phyloP scores from a whole-genome alignment of 2,797 vertebrate species.

The Hephaestus fuliginosus region DNA sequence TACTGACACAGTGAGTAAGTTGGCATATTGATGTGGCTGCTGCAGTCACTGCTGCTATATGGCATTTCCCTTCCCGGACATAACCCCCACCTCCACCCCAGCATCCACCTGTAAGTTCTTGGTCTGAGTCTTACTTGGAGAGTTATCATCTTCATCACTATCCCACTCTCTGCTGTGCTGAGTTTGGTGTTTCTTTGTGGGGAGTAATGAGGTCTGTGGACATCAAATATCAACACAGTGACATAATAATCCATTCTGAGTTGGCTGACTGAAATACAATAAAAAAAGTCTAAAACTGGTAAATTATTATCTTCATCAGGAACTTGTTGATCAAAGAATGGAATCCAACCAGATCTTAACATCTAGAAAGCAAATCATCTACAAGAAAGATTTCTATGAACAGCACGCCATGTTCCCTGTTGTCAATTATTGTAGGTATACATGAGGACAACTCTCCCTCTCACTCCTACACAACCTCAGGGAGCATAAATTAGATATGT shows the following conservation, averaged over 20 bases:
- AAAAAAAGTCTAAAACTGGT: not conserved
- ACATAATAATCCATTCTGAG: constrained; percentile 8
- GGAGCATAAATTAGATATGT: constrained; percentile 43
- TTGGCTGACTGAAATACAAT: not conserved
- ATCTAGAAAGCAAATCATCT: not conserved
- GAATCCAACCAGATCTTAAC: not conserved
- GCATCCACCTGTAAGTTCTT: constrained; percentile 4
- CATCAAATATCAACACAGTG: not conserved
- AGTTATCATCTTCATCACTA: not conserved
- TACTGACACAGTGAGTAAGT: not conserved
- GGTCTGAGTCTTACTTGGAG: not conserved
- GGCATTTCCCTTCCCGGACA: not conserved
- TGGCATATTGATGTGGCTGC: not conserved
- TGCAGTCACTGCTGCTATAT: not conserved
- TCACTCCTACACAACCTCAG: constrained; percentile 8
- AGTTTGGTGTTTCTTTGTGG: constrained; percentile 3
- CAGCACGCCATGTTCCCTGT: constrained; percentile 12
- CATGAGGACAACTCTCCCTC: constrained; percentile 29
- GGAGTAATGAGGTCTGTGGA: not conserved
- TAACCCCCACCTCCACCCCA: not conserved
- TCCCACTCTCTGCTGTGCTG: not conserved
- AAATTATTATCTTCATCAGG: not conserved
- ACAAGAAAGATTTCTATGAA: not conserved
- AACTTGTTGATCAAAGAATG: not conserved
- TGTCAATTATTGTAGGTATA: constrained; percentile 29